A percentile compares a stretch with the other conserved stretches of the same genome.
phyloP scores from a whole-genome alignment of 2,888 invertebrate species.

The Eristalis intricaria region DNA sequence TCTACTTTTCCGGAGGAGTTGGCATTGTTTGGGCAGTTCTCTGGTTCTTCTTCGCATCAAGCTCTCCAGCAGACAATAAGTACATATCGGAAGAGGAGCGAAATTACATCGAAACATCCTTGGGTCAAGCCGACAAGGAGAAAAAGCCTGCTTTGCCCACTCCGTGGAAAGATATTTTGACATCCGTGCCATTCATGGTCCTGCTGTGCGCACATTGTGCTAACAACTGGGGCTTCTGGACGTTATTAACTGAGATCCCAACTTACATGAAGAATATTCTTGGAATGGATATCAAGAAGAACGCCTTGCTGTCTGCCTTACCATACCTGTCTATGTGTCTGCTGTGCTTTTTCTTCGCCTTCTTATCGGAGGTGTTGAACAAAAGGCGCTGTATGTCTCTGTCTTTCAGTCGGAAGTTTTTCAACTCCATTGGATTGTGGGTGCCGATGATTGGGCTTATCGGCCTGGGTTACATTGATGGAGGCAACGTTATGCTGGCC shows the following conservation, averaged over 20 bases:
- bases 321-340: conserved; percentile 89
- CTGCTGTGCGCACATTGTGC: conserved; percentile 87
- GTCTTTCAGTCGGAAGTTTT: conserved; percentile 82
- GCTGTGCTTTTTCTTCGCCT: conserved; percentile 87
- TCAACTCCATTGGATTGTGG: conserved; percentile 85
- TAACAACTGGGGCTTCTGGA: conserved; percentile 91
- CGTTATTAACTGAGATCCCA: conserved; percentile 90
- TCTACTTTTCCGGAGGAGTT: conserved; percentile 87
- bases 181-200: conserved; percentile 89
- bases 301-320: conserved; percentile 86
- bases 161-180: conserved; percentile 89
- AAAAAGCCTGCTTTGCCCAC: conserved; percentile 80
- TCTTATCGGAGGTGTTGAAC: conserved; percentile 83
- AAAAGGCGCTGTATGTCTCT: conserved; percentile 77
- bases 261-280: conserved; percentile 89
- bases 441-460: conserved; percentile 87
- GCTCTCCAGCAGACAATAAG: conserved; percentile 84
- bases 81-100: conserved; percentile 85
- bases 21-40: conserved; percentile 84
- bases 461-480: conserved; percentile 83
- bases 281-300: conserved; percentile 87
- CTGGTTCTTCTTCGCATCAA: conserved; percentile 85
- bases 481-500: conserved; percentile 81
- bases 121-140: conserved; percentile 72
- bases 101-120: conserved; percentile 84